phyloP scores from a whole-genome alignment of 2,797 vertebrate genomes.

The Okamejei kenojei region DNA sequence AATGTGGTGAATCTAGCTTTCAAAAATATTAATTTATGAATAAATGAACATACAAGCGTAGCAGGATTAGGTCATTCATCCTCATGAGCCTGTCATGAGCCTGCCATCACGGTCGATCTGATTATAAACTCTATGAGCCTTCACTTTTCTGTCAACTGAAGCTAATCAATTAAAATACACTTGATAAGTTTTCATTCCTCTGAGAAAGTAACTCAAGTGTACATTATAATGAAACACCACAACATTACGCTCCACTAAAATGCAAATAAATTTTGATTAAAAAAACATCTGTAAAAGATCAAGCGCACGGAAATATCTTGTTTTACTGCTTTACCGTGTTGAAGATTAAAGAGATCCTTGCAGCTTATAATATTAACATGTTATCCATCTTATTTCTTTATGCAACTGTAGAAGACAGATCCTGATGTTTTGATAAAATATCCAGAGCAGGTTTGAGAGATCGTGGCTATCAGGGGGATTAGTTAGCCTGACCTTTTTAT shows the following conservation, averaged over 20 bases:
- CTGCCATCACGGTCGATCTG: too few species aligned
- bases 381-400: background rate
- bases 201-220: background rate
- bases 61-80: too few species aligned
- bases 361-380: background rate
- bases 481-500: background rate
- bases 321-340: background rate
- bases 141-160: background rate
- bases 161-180: background rate
- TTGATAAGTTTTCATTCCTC: background rate
- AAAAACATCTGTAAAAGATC: conserved; percentile 22
- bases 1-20: too few species aligned
- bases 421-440: background rate
- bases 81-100: too few species aligned
- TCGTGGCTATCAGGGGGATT: background rate
- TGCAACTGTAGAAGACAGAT: background rate
- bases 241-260: background rate
- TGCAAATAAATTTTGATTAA: background rate
- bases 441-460: background rate
- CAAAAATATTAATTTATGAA: too few species aligned
- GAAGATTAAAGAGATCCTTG: background rate
- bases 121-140: background rate
- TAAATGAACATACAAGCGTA: too few species aligned
- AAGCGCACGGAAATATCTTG: background rate
- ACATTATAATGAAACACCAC: background rate